Percentiles rank a stretch among this genome's conserved stretches.
Conservation (phyloP, 2,888 invertebrate genomes). For the Oscheius myriophilus region DNA sequence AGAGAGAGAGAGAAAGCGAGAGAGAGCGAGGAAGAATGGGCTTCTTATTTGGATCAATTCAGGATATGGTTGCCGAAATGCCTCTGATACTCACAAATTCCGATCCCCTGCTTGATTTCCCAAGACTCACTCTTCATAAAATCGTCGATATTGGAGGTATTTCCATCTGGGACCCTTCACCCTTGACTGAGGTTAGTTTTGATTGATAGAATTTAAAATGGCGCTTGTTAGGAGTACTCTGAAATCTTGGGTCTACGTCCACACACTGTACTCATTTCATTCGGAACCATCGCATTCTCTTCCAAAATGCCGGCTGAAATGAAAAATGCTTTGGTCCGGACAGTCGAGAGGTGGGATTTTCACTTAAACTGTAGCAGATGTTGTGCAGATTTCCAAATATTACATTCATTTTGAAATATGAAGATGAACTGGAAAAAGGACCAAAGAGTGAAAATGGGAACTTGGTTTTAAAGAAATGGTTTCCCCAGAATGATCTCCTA, state of each 20-base stretch:
- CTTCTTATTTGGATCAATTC: not conserved
- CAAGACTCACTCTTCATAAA: slow-evolving; percentile 18
- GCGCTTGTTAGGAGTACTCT: slow-evolving; percentile 5
- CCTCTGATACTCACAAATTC: slow-evolving; percentile 19
- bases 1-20: too few species aligned
- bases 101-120: slow-evolving; percentile 27
- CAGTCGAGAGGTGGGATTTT: not conserved
- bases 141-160: slow-evolving; percentile 25
- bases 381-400: slow-evolving; percentile 46
- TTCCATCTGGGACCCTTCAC: not conserved
- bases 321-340: slow-evolving; percentile 13
- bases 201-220: not conserved
- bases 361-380: not conserved
- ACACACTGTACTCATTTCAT: slow-evolving; percentile 22
- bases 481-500: slow-evolving; percentile 72
- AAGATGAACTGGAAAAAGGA: slow-evolving; percentile 34
- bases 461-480: slow-evolving; percentile 39
- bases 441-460: slow-evolving; percentile 30
- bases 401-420: slow-evolving; percentile 60
- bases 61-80: slow-evolving; percentile 23
- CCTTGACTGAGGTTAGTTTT: not conserved
- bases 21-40: too few species aligned
- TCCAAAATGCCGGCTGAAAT: slow-evolving; percentile 25
- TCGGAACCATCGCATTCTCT: slow-evolving; percentile 22
- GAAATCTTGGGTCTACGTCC: slow-evolving; percentile 13